Evolutionary conservation across 2,888 invertebrate genomes (phyloP), one percentile per base, ranked within the genome.

Genomic region (Aphodius granarius): DNA sequence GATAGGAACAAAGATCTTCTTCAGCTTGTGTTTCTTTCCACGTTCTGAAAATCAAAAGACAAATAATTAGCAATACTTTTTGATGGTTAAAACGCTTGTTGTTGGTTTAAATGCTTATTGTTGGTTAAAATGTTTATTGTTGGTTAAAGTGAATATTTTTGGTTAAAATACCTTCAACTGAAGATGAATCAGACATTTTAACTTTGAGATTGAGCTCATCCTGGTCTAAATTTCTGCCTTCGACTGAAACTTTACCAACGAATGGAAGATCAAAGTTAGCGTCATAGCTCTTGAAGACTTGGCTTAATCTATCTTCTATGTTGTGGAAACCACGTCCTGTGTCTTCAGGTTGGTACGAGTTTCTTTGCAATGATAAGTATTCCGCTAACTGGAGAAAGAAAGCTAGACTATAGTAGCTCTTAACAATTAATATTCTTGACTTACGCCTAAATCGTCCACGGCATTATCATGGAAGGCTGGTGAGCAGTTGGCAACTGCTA

Each of bases 1-100:
- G 84, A 95, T 94, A 78, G 95, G 95, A 82, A 94, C 92, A 84
- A 94, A 91, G 89, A 95, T 92, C 89, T 94, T 95, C 90, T 93
- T 94, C 82, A 95, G 89, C 88, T 94, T 95, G 63, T 74, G 74
- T 70, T 76, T 76, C 66, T 73, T 76, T n/a, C 76, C 70, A 22
- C 74, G 76, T 18, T 72, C 76, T 76, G 63, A 17, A 74, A 74
- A 63, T 18, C 5, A 9, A 63, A 23, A 16, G 3, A 43, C n/a
- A n/a, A n/a, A n/a, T n/a, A 15, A 16, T 68, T 20, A n/a, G n/a
- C n/a, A n/a, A n/a, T n/a, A n/a, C n/a, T n/a, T n/a, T n/a, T n/a
- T n/a, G n/a, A n/a, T n/a, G n/a, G n/a, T n/a, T n/a, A n/a, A n/a
- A n/a, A n/a, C n/a, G n/a, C n/a, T n/a, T n/a, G n/a, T n/a, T n/a